Conservation (phyloP, 2,888 invertebrate species). For the Melieria picta region DNA sequence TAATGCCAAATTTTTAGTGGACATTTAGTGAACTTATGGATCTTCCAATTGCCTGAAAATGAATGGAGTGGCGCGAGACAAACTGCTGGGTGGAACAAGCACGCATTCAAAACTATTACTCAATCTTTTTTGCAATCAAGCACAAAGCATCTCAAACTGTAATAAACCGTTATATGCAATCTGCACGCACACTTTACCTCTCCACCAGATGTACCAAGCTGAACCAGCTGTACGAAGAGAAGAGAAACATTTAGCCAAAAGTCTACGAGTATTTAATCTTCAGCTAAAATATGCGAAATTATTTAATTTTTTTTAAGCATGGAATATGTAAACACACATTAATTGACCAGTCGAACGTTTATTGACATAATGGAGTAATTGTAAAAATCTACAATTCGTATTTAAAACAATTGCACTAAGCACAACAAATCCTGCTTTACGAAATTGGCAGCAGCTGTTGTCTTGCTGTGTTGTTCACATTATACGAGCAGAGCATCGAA, state of each 20-base stretch:
- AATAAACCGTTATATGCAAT: not conserved
- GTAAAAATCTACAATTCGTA: not conserved
- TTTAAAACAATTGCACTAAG: no score
- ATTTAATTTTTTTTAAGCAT: not conserved
- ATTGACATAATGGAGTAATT: constrained; percentile 4
- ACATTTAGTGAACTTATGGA: no score
- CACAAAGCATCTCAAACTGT: not conserved
- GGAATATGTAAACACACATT: constrained; percentile 3
- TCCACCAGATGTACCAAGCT: constrained; percentile 57
- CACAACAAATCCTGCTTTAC: no score
- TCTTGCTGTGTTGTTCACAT: no score
- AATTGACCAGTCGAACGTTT: constrained; percentile 15
- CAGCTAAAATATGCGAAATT: constrained; percentile 23
- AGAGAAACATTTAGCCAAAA: constrained; percentile 8
- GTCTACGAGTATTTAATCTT: no score
- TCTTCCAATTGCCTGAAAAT: no score
- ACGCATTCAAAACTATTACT: not conserved
- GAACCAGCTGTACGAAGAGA: constrained; percentile 53
- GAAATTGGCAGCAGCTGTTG: no score
- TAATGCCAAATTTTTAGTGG: no score
- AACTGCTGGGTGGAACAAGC: no score
- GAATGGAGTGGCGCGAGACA: no score
- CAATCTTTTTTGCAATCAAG: not conserved
- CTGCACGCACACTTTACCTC: constrained; percentile 50
- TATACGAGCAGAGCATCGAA: no score